Evolutionary conservation across 1,140 invertebrate genomes (phyloP).

Genomic region (Drosophila azteca): DNA sequence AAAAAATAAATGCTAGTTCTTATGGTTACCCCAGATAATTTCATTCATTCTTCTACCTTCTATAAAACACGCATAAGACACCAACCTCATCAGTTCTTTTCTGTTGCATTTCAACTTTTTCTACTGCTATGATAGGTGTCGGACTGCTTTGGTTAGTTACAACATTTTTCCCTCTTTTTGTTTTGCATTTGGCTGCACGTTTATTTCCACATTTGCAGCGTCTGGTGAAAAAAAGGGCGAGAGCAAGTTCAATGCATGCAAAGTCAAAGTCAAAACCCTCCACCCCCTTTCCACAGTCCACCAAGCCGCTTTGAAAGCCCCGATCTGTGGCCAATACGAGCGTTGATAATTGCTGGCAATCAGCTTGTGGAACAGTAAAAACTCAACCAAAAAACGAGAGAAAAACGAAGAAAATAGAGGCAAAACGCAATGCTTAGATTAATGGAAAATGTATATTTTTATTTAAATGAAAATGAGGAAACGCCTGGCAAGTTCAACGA

Average conservation of each 20-base stretch:
- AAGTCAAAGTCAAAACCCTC: conserved; percentile 49
- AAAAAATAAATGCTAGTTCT: too few relatives aligned
- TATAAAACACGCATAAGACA: not conserved
- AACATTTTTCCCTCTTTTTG: conserved; percentile 8
- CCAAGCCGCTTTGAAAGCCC: not conserved
- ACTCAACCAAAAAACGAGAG: conserved; percentile 32
- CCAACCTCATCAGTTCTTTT: not conserved
- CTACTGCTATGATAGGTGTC: not conserved
- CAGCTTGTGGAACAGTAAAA: conserved; percentile 66
- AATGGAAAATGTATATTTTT: conserved; percentile 63
- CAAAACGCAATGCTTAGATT: conserved; percentile 51
- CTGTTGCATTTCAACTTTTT: not conserved
- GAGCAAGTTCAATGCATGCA: conserved; percentile 52
- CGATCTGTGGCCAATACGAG: not conserved
- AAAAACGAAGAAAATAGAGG: conserved; percentile 37
- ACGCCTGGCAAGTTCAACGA: conserved; percentile 73
- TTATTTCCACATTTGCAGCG: conserved; percentile 38
- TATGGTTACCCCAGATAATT: too few relatives aligned
- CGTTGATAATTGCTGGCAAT: conserved; percentile 57
- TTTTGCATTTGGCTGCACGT: conserved; percentile 23
- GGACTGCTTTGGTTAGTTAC: not conserved
- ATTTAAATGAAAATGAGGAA: conserved; percentile 77
- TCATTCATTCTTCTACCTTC: too few relatives aligned
- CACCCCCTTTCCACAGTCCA: not conserved
- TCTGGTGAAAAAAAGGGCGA: conserved; percentile 46